Evolutionary conservation across 2,888 invertebrate species (phyloP).

Genomic region (Leptogaster cylindrica): DNA sequence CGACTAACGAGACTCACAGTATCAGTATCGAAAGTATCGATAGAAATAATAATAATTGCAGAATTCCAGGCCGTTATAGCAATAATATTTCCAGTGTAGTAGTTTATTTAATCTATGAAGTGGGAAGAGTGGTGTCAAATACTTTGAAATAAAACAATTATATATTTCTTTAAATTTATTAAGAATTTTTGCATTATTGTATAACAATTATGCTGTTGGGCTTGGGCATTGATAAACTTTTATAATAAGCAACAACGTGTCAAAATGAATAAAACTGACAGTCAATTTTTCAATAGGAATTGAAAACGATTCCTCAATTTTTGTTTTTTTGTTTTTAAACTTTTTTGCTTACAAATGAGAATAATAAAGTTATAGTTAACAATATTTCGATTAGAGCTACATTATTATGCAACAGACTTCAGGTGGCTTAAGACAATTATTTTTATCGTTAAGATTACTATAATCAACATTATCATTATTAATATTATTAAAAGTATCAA

Average conservation of each 20-base stretch:
- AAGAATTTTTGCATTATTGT: slow-evolving; percentile 32
- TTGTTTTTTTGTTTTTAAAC: too few relatives aligned
- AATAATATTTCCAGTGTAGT: too few relatives aligned
- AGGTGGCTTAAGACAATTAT: slow-evolving; percentile 47
- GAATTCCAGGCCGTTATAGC: too few relatives aligned
- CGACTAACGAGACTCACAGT: too few relatives aligned
- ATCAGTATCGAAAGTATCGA: too few relatives aligned
- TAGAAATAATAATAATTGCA: too few relatives aligned
- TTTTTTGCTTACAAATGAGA: slow-evolving; percentile 8
- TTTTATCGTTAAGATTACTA: slow-evolving; percentile 40
- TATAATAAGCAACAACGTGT: slow-evolving; percentile 47
- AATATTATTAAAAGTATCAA: slow-evolving; percentile 40
- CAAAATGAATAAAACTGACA: slow-evolving; percentile 37
- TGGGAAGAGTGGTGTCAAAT: too few relatives aligned
- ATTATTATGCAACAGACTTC: slow-evolving; percentile 50
- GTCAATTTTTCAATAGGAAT: slow-evolving; percentile 25
- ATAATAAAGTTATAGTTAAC: slow-evolving; percentile 14
- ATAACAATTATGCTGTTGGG: slow-evolving; percentile 25
- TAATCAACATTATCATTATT: slow-evolving; percentile 37
- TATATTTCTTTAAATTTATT: too few relatives aligned
- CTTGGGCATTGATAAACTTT: slow-evolving; percentile 24
- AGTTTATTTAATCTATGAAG: too few relatives aligned
- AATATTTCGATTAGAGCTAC: slow-evolving; percentile 42
- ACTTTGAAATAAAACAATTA: too few relatives aligned
- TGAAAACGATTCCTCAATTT: slow-evolving; percentile 34